A percentile compares a stretch with the other conserved stretches of the same genome.
Conservation (phyloP, 2,797 vertebrate species). For the Manis pentadactyla region DNA sequence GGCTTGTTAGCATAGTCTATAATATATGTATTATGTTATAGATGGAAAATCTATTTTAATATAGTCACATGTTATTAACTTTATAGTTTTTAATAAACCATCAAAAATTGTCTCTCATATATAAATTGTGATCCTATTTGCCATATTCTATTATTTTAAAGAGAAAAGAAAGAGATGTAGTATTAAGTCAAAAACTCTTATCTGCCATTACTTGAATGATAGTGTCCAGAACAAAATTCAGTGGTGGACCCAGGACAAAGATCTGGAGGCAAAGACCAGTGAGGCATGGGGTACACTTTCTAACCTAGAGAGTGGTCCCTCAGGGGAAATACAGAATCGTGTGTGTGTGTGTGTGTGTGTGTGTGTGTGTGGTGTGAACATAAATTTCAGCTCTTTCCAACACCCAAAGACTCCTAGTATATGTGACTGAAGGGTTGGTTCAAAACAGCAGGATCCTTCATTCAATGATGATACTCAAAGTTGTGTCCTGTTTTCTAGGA, state of each 20-base stretch:
- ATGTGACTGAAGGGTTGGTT: neutral
- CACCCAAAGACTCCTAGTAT: neutral
- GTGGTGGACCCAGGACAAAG: fast-evolving
- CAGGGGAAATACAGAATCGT: neutral
- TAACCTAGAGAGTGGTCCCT: neutral
- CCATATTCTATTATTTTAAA: neutral
- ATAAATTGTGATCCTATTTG: neutral
- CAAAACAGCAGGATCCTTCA: neutral
- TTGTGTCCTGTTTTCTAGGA: neutral
- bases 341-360: too few species aligned
- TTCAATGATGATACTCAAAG: neutral
- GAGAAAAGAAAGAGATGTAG: neutral
- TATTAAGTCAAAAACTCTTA: neutral
- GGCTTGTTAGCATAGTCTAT: neutral
- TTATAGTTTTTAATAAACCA: neutral
- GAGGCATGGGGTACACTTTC: neutral
- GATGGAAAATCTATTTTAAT: neutral
- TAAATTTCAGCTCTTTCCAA: neutral
- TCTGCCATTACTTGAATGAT: neutral
- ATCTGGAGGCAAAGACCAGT: neutral
- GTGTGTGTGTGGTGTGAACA: fast-evolving
- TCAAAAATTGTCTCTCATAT: neutral
- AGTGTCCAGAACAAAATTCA: neutral
- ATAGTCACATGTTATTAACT: neutral
- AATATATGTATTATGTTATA: neutral